phyloP scores from a whole-genome alignment of 1,140 invertebrate species.

The Saccostrea glomerata region DNA sequence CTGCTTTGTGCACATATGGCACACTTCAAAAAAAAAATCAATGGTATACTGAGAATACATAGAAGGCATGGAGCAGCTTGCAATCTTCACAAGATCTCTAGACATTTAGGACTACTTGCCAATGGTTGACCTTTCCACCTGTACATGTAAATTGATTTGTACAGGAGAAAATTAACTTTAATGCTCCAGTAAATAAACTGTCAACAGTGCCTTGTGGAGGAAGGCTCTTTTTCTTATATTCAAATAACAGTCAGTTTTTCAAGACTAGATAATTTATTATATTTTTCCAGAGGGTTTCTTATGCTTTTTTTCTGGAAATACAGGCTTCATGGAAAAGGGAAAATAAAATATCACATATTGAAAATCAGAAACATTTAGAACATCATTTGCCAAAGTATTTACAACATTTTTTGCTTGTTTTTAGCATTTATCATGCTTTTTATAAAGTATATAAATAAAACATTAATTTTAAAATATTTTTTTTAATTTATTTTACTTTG shows the following conservation, averaged over 20 bases:
- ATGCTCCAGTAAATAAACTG: not conserved
- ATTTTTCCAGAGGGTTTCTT: not conserved
- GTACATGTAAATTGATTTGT: conserved; percentile 34
- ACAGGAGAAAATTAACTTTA: conserved; percentile 25
- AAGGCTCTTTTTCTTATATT: not conserved
- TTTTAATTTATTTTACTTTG: too few species aligned
- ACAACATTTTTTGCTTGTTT: too few species aligned
- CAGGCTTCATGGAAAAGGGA: too few species aligned
- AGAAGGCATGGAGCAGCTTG: not conserved
- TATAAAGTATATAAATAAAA: too few species aligned
- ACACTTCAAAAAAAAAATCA: not conserved
- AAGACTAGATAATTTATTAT: not conserved
- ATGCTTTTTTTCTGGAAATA: too few species aligned
- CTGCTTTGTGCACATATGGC: not conserved
- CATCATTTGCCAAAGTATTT: too few species aligned
- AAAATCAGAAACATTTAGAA: too few species aligned
- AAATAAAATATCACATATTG: too few species aligned
- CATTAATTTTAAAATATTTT: too few species aligned
- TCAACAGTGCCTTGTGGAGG: not conserved
- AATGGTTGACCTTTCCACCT: not conserved
- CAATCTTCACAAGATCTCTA: conserved; percentile 25
- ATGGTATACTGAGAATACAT: not conserved
- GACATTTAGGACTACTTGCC: not conserved
- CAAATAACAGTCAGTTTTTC: not conserved
- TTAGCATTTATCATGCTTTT: too few species aligned